phyloP scores from a whole-genome alignment of 2,797 vertebrate species.

The Borostomias antarcticus region DNA sequence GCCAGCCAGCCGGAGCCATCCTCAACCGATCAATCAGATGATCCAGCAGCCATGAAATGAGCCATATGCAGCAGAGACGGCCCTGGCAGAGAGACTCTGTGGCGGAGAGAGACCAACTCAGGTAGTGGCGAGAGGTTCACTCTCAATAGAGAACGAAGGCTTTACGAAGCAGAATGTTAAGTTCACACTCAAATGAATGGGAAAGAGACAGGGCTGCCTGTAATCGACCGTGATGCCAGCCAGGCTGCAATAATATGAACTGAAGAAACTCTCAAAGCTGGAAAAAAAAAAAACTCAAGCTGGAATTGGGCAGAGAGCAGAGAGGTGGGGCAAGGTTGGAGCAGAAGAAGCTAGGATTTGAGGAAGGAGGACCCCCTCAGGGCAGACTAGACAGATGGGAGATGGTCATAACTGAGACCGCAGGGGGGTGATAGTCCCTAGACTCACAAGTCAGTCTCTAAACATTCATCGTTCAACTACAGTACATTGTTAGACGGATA shows the following conservation, averaged over 20 bases:
- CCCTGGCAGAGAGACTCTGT: constrained; percentile 5
- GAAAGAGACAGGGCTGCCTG: not conserved
- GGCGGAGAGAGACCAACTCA: too few relatives aligned
- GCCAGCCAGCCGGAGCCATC: constrained; percentile 21
- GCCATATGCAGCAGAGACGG: constrained; percentile 39
- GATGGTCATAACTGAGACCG: constrained; percentile 30
- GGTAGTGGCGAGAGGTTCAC: constrained; percentile 12
- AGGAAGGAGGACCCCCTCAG: not conserved
- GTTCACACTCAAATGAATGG: constrained; percentile 20
- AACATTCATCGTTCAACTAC: too few relatives aligned
- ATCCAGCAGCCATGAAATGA: constrained; percentile 65
- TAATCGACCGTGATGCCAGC: not conserved
- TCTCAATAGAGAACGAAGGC: constrained; percentile 30
- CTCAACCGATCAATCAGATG: constrained; percentile 60
- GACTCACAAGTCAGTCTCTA: too few relatives aligned
- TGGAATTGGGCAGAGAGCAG: not conserved
- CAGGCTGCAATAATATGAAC: not conserved
- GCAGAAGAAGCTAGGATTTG: constrained; percentile 1
- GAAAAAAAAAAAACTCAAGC: not conserved
- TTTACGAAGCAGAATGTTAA: constrained; percentile 25
- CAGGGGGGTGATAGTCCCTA: constrained; percentile 18
- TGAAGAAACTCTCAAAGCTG: not conserved
- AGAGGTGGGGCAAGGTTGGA: constrained; percentile 12
- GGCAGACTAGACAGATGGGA: not conserved
- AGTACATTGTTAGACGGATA: too few relatives aligned